Evolutionary conservation across 2,797 vertebrate genomes (phyloP).

Genomic region (Tarsius wallacei): DNA sequence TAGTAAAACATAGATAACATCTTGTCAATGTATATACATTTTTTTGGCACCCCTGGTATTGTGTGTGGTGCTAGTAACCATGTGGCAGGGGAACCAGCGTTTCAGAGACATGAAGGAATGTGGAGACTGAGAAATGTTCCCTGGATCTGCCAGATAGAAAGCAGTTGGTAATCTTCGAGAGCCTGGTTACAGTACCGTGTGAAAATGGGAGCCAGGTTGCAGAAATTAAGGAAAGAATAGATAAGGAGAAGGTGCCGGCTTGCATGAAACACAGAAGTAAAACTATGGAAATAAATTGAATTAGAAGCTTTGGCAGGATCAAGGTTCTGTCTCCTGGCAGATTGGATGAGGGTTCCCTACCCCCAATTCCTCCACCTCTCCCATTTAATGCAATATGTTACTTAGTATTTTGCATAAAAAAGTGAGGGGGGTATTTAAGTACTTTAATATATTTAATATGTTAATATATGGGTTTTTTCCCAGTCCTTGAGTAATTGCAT

Average conservation of each 20-base stretch:
- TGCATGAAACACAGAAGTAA: not conserved
- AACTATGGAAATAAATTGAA: not conserved
- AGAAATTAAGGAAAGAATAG: not conserved
- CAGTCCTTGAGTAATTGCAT: not conserved
- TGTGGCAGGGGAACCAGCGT: not conserved
- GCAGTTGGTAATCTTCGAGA: not conserved
- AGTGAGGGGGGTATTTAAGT: not conserved
- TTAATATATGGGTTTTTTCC: not conserved
- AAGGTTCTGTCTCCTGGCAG: not conserved
- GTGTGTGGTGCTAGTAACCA: not conserved
- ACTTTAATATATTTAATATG: not conserved
- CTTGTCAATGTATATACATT: too few species aligned
- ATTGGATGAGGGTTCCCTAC: not conserved
- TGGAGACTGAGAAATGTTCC: not conserved
- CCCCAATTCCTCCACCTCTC: not conserved
- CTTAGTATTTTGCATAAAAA: slow-evolving; percentile 32
- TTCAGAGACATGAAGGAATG: not conserved
- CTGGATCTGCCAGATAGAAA: not conserved
- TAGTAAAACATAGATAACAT: too few species aligned
- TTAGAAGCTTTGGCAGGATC: not conserved
- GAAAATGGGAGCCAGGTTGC: slow-evolving; percentile 3
- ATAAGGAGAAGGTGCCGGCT: not conserved
- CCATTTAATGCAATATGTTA: not conserved
- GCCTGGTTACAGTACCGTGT: not conserved
- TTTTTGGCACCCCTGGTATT: not conserved